Conservation (phyloP, 2,888 invertebrate genomes). For the Pseudeuparius sepicola region DNA sequence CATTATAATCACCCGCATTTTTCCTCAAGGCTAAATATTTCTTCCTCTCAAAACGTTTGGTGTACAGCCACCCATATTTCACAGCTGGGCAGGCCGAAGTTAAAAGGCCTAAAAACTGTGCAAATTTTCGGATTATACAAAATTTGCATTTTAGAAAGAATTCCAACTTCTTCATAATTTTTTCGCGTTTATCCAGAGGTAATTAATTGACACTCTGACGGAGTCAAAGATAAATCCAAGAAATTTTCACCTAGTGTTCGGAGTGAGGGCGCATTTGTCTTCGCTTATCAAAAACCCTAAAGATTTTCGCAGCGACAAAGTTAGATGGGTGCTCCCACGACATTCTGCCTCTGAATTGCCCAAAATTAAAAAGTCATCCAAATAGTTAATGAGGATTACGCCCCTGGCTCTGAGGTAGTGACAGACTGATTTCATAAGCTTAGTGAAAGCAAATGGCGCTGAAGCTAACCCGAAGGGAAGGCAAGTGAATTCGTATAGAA, state of each 20-base stretch:
- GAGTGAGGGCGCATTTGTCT: slow-evolving; percentile 17
- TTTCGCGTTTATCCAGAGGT: too few relatives aligned
- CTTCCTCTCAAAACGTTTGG: slow-evolving; percentile 13
- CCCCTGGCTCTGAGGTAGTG: too few relatives aligned
- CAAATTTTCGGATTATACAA: slow-evolving; percentile 15
- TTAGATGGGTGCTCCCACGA: slow-evolving; percentile 1
- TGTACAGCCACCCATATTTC: slow-evolving; percentile 18
- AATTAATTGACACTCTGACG: slow-evolving; percentile 11
- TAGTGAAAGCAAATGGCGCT: too few relatives aligned
- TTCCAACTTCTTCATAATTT: too few relatives aligned
- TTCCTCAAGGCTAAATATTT: slow-evolving; percentile 11
- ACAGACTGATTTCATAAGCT: too few relatives aligned
- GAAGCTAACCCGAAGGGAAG: too few relatives aligned
- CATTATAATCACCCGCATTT: slow-evolving; percentile 4
- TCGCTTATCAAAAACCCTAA: slow-evolving; percentile 21
- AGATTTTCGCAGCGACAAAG: slow-evolving; percentile 11
- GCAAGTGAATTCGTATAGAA: too few relatives aligned
- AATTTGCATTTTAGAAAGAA: not conserved
- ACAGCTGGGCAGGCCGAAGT: slow-evolving; percentile 23
- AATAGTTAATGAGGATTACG: too few relatives aligned
- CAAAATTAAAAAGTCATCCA: slow-evolving; percentile 20
- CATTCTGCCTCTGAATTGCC: slow-evolving; percentile 12
- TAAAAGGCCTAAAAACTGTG: slow-evolving; percentile 20
- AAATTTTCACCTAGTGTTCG: slow-evolving; percentile 14
- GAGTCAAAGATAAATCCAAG: slow-evolving; percentile 20